Conservation (phyloP, 1,140 invertebrate species). For the Drosophila littoralis region DNA sequence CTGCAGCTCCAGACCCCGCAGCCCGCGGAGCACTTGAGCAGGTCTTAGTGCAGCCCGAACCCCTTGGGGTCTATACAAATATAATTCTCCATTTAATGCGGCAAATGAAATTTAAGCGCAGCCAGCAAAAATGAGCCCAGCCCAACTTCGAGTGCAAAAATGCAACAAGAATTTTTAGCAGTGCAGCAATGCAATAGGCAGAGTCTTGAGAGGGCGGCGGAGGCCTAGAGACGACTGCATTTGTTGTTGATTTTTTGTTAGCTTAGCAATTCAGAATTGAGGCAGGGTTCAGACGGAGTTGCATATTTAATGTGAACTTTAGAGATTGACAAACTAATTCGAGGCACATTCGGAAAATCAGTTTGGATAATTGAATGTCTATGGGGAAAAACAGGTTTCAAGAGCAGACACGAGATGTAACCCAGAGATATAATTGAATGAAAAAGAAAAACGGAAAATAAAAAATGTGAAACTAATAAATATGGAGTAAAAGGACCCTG, state of each 20-base stretch:
- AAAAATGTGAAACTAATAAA: slow-evolving; percentile 72
- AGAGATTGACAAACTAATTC: slow-evolving; percentile 65
- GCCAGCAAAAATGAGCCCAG: neutral
- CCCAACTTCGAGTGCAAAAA: neutral
- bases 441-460: slow-evolving; percentile 2
- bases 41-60: slow-evolving; percentile 42
- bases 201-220: neutral
- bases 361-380: slow-evolving; percentile 42
- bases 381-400: slow-evolving; percentile 45
- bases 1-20: slow-evolving; percentile 24
- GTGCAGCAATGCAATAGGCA: slow-evolving; percentile 26
- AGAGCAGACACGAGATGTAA: slow-evolving; percentile 46
- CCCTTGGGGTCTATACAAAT: slow-evolving; percentile 42
- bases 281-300: neutral
- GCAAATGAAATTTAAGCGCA: slow-evolving; percentile 67
- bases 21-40: slow-evolving; percentile 54
- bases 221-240: slow-evolving; percentile 27
- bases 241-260: slow-evolving; percentile 35
- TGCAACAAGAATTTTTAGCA: slow-evolving; percentile 38
- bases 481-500: slow-evolving; percentile 22
- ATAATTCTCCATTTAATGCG: slow-evolving; percentile 51
- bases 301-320: slow-evolving; percentile 32
- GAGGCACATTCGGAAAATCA: slow-evolving; percentile 39
- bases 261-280: slow-evolving; percentile 55
- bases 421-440: slow-evolving; percentile 50